Percentiles rank a stretch among this genome's conserved stretches.
Conservation (phyloP, 2,113 vertebrate species). For the Coryphaenoides rupestris region DNA sequence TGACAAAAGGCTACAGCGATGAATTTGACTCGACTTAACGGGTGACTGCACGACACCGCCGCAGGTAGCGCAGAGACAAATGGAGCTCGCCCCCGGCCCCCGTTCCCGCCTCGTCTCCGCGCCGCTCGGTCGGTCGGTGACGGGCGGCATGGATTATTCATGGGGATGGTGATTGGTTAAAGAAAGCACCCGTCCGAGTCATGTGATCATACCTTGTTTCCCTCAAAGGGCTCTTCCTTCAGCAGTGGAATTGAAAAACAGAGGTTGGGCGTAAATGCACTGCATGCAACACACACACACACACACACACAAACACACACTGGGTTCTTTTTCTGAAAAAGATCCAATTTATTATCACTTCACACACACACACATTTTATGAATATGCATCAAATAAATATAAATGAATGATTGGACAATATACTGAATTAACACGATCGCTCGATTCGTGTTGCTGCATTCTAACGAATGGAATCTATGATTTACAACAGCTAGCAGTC, state of each 20-base stretch:
- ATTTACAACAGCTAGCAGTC: constrained; percentile 1
- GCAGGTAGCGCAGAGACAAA: constrained; percentile 42
- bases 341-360: constrained; percentile 41
- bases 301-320: constrained; percentile 9
- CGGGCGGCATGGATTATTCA: constrained; percentile 51
- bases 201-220: constrained; percentile 73
- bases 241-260: constrained; percentile 63
- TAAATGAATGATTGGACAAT: constrained; percentile 21
- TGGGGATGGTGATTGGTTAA: constrained; percentile 45
- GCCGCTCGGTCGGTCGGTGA: constrained; percentile 41
- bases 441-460: constrained; percentile 27
- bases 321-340: constrained; percentile 41
- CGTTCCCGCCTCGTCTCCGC: constrained; percentile 21
- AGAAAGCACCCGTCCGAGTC: constrained; percentile 29
- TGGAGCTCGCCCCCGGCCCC: constrained; percentile 49
- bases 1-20: too few species aligned
- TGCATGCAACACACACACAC: constrained; percentile 11
- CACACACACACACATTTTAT: constrained; percentile 37
- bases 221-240: constrained; percentile 79
- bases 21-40: neutral
- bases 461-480: too few species aligned
- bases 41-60: constrained; percentile 40
- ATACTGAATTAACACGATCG: constrained; percentile 35
- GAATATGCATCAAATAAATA: constrained; percentile 43
- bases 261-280: constrained; percentile 51